phyloP scores from a whole-genome alignment of 2,113 vertebrate species.

The Tiliqua scincoides region DNA sequence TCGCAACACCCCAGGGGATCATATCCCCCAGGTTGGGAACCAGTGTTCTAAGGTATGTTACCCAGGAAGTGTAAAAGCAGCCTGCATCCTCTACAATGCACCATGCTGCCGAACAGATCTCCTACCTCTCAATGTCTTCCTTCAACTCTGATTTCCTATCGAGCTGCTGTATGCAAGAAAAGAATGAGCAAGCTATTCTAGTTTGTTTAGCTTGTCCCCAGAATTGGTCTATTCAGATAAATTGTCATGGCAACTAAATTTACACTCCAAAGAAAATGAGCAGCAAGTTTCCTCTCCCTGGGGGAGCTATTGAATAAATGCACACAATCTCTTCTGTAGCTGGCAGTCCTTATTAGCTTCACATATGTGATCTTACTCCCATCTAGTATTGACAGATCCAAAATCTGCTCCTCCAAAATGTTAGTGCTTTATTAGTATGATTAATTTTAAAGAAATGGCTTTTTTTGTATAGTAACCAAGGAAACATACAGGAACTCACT shows the following conservation, averaged over 20 bases:
- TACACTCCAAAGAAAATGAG: not conserved
- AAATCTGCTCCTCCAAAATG: accelerated
- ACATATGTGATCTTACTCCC: not conserved
- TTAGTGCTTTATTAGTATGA: not conserved
- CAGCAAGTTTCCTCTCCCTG: not conserved
- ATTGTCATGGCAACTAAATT: slow-evolving; percentile 54
- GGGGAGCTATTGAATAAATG: not conserved
- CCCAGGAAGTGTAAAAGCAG: accelerated
- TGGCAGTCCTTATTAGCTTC: not conserved
- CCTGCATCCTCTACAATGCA: not conserved
- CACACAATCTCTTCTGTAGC: not conserved
- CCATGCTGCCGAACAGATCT: not conserved
- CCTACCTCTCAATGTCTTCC: slow-evolving; percentile 17
- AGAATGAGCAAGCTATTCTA: not conserved
- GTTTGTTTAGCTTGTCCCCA: not conserved
- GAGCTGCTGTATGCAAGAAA: not conserved
- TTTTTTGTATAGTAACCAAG: not conserved
- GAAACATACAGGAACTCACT: not conserved
- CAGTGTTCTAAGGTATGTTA: not conserved
- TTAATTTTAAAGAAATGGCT: not conserved
- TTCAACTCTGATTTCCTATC: not conserved
- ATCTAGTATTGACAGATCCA: not conserved
- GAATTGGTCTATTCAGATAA: slow-evolving; percentile 36
- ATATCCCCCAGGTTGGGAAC: too few relatives aligned
- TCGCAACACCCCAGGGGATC: too few relatives aligned